phyloP scores from a whole-genome alignment of 1,140 invertebrate genomes.

The Scylla paramamosain region DNA sequence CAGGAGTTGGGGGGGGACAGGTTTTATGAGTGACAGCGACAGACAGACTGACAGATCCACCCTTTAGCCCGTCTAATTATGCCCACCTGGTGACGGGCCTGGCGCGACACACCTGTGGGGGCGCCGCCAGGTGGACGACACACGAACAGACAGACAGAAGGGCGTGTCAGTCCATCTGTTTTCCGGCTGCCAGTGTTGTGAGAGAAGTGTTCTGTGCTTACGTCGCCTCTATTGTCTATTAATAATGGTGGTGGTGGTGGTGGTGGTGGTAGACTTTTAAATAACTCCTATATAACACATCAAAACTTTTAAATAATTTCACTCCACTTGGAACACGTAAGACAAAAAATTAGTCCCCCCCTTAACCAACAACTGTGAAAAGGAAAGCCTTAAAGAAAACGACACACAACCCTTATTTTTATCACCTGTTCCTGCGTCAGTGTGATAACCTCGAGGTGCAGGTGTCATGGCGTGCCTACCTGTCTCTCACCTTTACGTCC shows the following conservation, averaged over 20 bases:
- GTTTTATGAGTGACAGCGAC: conserved; percentile 38
- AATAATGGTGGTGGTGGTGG: neutral
- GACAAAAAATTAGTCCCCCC: neutral
- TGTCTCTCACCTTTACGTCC: neutral
- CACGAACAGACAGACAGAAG: neutral
- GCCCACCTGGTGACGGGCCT: conserved; percentile 49
- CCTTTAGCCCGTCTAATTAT: conserved; percentile 38
- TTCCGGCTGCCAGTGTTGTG: neutral
- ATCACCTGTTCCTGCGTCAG: neutral
- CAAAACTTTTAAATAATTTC: no score
- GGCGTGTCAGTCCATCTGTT: neutral
- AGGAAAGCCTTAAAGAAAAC: neutral
- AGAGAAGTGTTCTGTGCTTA: neutral
- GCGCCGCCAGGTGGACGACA: neutral
- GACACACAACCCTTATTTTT: neutral
- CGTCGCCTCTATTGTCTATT: neutral
- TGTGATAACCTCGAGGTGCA: neutral
- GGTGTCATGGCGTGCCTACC: neutral
- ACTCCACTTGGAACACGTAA: neutral
- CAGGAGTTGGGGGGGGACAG: neutral
- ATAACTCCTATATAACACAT: no score
- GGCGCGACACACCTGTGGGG: neutral
- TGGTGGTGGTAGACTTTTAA: no score
- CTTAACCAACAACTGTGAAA: neutral
- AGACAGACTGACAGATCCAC: conserved; percentile 54